Conservation (phyloP, 2,888 invertebrate species). For the Pantelozetes paolii region DNA sequence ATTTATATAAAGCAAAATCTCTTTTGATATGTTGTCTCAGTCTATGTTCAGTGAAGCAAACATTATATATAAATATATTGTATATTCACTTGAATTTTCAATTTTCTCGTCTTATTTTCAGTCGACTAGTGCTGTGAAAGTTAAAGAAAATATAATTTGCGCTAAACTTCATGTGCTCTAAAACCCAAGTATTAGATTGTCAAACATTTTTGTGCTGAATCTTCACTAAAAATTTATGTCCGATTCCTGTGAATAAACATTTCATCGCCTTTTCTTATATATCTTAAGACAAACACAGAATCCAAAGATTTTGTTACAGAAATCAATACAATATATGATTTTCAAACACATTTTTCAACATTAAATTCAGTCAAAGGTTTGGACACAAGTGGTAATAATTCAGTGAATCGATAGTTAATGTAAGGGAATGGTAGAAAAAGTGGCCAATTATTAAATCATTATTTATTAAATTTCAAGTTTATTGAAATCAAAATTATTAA, state of each 20-base stretch:
- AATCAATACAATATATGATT: constrained; percentile 26
- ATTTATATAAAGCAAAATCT: neutral
- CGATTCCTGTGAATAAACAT: constrained; percentile 17
- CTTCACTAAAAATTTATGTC: constrained; percentile 10
- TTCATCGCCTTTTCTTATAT: neutral
- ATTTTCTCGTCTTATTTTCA: neutral
- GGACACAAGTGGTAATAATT: too few species aligned
- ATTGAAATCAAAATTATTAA: too few species aligned
- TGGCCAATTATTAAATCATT: too few species aligned
- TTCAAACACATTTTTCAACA: neutral
- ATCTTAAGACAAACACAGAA: constrained; percentile 5
- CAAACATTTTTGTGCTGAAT: constrained; percentile 8
- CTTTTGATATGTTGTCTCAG: neutral
- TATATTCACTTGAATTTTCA: constrained; percentile 16
- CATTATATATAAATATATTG: neutral
- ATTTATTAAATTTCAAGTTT: too few species aligned
- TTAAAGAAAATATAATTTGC: neutral
- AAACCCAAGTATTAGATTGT: neutral
- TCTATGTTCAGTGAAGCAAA: constrained; percentile 14
- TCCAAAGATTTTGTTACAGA: neutral
- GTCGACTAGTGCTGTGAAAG: neutral
- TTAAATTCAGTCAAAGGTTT: neutral
- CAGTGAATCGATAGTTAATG: too few species aligned
- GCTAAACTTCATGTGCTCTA: neutral
- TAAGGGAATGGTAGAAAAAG: too few species aligned